Conservation (phyloP, 2,113 vertebrate genomes). For the Heloderma charlesbogerti region DNA sequence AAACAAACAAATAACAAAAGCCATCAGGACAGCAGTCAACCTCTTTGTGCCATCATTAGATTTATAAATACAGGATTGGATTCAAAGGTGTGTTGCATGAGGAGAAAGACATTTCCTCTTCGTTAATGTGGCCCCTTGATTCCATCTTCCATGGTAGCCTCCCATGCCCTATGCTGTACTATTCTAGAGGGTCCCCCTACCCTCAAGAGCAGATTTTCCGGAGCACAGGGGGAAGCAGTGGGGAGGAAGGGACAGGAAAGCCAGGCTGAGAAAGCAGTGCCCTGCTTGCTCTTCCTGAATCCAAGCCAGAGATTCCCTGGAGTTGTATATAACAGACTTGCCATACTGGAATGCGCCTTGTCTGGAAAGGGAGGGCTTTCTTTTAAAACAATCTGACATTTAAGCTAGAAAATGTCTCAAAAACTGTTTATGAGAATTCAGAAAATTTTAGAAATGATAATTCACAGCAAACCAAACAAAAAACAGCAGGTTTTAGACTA, state of each 20-base stretch:
- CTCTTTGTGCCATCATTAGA: neutral
- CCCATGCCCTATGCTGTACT: neutral
- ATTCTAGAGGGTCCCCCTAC: neutral
- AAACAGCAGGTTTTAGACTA: neutral
- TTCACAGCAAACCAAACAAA: neutral
- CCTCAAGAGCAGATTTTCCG: neutral
- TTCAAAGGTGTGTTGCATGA: neutral
- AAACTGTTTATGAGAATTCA: neutral
- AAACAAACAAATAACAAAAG: neutral
- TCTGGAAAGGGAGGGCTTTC: neutral
- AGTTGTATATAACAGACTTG: neutral
- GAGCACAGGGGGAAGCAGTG: neutral
- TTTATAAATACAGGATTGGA: neutral
- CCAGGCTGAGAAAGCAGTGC: neutral
- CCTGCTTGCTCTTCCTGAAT: neutral
- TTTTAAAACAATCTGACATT: neutral
- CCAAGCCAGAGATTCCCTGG: neutral
- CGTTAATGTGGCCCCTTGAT: neutral
- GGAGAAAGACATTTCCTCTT: neutral
- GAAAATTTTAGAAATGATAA: slow-evolving; percentile 7
- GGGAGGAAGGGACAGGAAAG: neutral
- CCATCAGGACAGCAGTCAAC: neutral
- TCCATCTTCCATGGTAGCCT: neutral
- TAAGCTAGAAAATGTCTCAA: neutral
- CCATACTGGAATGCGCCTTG: neutral